Evolutionary conservation across 2,888 invertebrate genomes (phyloP).

Genomic region (Tholera decimalis): DNA sequence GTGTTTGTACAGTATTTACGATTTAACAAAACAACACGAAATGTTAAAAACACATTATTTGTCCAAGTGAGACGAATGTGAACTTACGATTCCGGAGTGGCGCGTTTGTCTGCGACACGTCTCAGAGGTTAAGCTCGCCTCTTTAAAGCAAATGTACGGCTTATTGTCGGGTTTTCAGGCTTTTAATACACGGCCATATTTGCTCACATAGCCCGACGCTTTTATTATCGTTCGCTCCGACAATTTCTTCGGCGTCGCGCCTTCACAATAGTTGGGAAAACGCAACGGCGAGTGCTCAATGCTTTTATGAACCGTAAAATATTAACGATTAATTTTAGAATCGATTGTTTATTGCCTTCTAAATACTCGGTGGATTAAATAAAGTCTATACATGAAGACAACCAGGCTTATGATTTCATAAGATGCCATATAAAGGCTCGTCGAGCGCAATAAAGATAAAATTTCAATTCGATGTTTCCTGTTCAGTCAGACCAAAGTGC

Average conservation of each 20-base stretch:
- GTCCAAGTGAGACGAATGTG: slow-evolving; percentile 90
- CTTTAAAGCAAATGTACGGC: slow-evolving; percentile 85
- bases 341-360: slow-evolving; percentile 75
- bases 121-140: slow-evolving; percentile 81
- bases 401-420: slow-evolving; percentile 44
- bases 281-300: slow-evolving; percentile 71
- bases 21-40: slow-evolving; percentile 91
- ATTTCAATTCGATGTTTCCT: slow-evolving; percentile 45
- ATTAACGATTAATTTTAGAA: slow-evolving; percentile 73
- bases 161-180: slow-evolving; percentile 86
- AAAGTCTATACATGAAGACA: slow-evolving; percentile 36
- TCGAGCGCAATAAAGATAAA: slow-evolving; percentile 14
- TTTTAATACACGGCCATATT: slow-evolving; percentile 83
- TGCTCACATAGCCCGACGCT: slow-evolving; percentile 79
- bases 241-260: slow-evolving; percentile 72
- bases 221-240: slow-evolving; percentile 81
- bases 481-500: slow-evolving; percentile 32
- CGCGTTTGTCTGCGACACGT: slow-evolving; percentile 90
- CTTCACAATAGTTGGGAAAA: slow-evolving; percentile 78
- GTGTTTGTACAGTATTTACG: slow-evolving; percentile 90
- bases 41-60: slow-evolving; percentile 92
- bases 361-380: slow-evolving; percentile 64
- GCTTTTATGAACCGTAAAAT: slow-evolving; percentile 83
- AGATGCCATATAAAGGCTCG: slow-evolving; percentile 1
- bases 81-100: slow-evolving; percentile 86